Conservation (phyloP, 2,888 invertebrate species). For the Synanthedon andrenaeformis region DNA sequence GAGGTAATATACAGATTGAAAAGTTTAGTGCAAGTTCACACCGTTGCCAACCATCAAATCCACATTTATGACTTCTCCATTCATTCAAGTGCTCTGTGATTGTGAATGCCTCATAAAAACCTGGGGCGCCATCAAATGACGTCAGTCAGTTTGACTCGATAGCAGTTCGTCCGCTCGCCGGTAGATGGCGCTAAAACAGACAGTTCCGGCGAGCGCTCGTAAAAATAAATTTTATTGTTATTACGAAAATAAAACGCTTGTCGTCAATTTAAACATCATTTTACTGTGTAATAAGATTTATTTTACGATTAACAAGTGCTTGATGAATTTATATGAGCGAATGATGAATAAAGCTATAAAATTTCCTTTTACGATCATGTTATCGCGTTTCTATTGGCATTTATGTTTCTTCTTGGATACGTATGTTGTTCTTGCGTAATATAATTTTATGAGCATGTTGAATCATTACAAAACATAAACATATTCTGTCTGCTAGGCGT, state of each 20-base stretch:
- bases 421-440: conserved; percentile 26
- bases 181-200: conserved; percentile 53
- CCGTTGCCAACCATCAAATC: conserved; percentile 28
- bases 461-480: conserved; percentile 33
- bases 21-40: conserved; percentile 7
- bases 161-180: conserved; percentile 27
- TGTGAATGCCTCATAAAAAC: conserved; percentile 45
- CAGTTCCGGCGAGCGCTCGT: conserved; percentile 40
- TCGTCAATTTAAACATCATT: conserved; percentile 70
- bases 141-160: conserved; percentile 28
- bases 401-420: conserved; percentile 39
- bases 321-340: conserved; percentile 66
- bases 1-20: neutral
- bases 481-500: conserved; percentile 10
- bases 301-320: conserved; percentile 70
- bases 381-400: conserved; percentile 60
- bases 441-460: conserved; percentile 26
- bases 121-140: conserved; percentile 36
- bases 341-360: conserved; percentile 68
- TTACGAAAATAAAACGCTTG: conserved; percentile 71
- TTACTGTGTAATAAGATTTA: conserved; percentile 69
- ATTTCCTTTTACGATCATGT: conserved; percentile 54
- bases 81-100: conserved; percentile 36
- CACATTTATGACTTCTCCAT: conserved; percentile 48
- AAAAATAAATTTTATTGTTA: conserved; percentile 72